Conservation (phyloP, 2,888 invertebrate genomes). For the Lordiphosa fenestrarum region DNA sequence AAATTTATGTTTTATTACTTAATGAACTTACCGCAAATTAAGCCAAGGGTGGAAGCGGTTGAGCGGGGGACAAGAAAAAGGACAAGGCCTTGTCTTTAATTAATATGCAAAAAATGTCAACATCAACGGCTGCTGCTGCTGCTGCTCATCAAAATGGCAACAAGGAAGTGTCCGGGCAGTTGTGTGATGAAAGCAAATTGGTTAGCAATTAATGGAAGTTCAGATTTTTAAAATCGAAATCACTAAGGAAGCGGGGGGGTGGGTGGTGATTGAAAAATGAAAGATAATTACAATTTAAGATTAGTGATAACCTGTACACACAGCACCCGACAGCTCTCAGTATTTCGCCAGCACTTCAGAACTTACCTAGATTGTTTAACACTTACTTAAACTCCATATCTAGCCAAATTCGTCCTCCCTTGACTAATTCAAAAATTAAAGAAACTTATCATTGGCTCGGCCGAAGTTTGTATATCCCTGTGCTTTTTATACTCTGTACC, state of each 20-base stretch:
- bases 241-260: slow-evolving; percentile 31
- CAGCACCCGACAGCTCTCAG: too few relatives aligned
- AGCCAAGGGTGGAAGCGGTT: slow-evolving; percentile 50
- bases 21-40: slow-evolving; percentile 78
- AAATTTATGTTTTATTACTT: slow-evolving; percentile 77
- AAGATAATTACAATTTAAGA: slow-evolving; percentile 2
- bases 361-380: too few relatives aligned
- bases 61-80: slow-evolving; percentile 10
- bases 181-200: slow-evolving; percentile 57
- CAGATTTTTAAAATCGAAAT: slow-evolving; percentile 61
- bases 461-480: too few relatives aligned
- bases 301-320: too few relatives aligned
- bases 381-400: too few relatives aligned
- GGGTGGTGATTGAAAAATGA: slow-evolving; percentile 31
- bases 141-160: slow-evolving; percentile 43
- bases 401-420: too few relatives aligned
- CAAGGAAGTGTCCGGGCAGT: slow-evolving; percentile 33
- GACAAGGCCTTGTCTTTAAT: slow-evolving; percentile 60
- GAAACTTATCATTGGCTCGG: too few relatives aligned
- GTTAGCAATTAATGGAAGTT: slow-evolving; percentile 59
- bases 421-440: too few relatives aligned
- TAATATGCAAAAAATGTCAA: slow-evolving; percentile 78
- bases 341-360: too few relatives aligned
- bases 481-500: too few relatives aligned
- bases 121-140: slow-evolving; percentile 48